phyloP scores from a whole-genome alignment of 2,113 vertebrate species.

The Myrmecophaga tridactyla region DNA sequence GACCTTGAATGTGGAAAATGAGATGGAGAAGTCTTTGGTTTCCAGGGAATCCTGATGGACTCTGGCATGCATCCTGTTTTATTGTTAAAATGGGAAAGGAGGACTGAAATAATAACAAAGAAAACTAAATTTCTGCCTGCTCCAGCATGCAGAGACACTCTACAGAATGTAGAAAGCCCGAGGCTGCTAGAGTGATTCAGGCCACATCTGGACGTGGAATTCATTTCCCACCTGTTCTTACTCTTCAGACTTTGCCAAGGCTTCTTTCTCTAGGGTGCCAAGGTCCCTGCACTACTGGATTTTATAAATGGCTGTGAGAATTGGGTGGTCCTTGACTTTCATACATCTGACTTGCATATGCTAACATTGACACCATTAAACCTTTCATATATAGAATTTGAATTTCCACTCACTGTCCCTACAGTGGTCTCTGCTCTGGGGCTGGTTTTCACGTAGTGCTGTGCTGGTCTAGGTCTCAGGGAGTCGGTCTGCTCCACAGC shows the following conservation, averaged over 20 bases:
- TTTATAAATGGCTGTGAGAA: neutral
- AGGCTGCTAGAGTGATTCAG: neutral
- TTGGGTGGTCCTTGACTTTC: neutral
- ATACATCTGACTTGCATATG: neutral
- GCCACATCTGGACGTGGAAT: neutral
- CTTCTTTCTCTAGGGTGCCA: neutral
- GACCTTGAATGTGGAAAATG: neutral
- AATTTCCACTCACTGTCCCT: neutral
- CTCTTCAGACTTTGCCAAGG: neutral
- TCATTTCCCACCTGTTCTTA: neutral
- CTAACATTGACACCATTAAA: neutral
- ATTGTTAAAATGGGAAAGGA: neutral
- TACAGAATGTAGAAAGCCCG: neutral
- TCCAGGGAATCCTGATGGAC: neutral
- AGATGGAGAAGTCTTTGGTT: neutral
- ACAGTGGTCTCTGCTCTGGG: neutral
- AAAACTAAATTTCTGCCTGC: neutral
- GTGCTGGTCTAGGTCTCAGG: neutral
- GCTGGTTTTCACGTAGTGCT: neutral
- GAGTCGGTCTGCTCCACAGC: neutral
- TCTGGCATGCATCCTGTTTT: neutral
- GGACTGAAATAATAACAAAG: neutral
- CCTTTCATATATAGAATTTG: neutral
- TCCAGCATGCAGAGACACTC: neutral
- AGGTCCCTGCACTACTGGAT: neutral